Base-by-base conservation (phyloP, 1,140 invertebrate genomes). In the Brachionus rubens region DNA sequence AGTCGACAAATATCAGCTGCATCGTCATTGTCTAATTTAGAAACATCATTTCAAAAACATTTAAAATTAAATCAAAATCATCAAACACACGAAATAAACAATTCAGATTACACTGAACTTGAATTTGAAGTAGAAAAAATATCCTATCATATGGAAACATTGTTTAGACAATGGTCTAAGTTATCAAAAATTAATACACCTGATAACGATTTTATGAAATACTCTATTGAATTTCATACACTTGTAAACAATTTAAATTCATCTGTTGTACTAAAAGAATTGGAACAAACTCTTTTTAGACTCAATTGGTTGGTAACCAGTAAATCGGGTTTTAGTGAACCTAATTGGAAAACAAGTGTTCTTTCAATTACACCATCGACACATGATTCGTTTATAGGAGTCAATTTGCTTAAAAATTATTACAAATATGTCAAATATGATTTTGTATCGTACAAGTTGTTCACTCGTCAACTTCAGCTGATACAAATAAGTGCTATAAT, bases 401-500 rank as follows among this genome's bases (percentile, higher is more conserved):
- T 72, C 46, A 72, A 72, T 36, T 41, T 72, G 28, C 46, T 72
- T 21, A 72, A 72, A 54, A 72, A 72, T 36, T 72, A 72, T 28
- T 72, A 72, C 28, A 72, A 72, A 54, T 72, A 50, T 36, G 68
- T 72, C 46, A 72, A 72, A 40, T 72, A 72, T 30, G 68, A 72
- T 28, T 72, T 72, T 72, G 68, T 72, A 2, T 72, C 68, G 0
- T 72, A 72, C 14, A 72, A 72, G n/a, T 41, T 72, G 28, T 72
- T 72, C 28, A 54, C 68, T 3, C 6, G 68, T 0, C 68, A 72
- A 52, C 21, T 72, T 5, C 68, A 72, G n/a, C 28, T 72, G 7
- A 30, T 54, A 0, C 68, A 72, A 72, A 48, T 72, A 36, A 19
- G 68, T 21, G 68, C 68, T 0, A 72, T 72, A 9, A 0, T 72